Percentiles rank a stretch among this genome's conserved stretches.
phyloP scores from a whole-genome alignment of 2,113 vertebrate genomes.

The Enhydra lutris region DNA sequence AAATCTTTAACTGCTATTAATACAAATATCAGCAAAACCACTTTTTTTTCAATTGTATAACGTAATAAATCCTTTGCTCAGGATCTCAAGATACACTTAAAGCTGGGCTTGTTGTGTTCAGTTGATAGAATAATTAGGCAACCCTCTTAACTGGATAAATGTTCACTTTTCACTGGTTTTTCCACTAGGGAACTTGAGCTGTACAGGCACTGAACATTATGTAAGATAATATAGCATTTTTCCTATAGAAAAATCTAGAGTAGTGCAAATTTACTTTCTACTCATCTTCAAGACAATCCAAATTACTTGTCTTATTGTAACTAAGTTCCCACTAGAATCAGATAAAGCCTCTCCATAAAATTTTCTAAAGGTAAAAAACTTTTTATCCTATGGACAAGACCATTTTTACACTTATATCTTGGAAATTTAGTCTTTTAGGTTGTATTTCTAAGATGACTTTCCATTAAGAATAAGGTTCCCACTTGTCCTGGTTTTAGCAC shows the following conservation, averaged over 20 bases:
- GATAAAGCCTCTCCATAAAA: slow-evolving; percentile 9
- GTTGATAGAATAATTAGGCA: background rate
- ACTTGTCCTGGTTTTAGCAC: background rate
- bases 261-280: slow-evolving; percentile 9
- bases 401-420: background rate
- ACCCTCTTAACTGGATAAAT: background rate
- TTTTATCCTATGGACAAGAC: background rate
- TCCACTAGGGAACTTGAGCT: background rate
- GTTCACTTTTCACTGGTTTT: background rate
- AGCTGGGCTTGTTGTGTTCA: background rate
- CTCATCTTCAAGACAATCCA: background rate
- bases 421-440: background rate
- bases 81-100: background rate
- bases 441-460: slow-evolving; percentile 5
- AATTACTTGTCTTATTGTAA: slow-evolving; percentile 19
- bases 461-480: background rate
- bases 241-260: background rate
- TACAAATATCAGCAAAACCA: background rate
- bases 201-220: background rate
- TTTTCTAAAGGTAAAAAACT: background rate
- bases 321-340: background rate
- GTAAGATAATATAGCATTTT: background rate
- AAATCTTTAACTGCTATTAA: background rate
- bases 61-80: background rate
- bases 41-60: background rate